Evolutionary conservation across 2,888 invertebrate genomes (phyloP).

Genomic region (Phymatocera aterrima): DNA sequence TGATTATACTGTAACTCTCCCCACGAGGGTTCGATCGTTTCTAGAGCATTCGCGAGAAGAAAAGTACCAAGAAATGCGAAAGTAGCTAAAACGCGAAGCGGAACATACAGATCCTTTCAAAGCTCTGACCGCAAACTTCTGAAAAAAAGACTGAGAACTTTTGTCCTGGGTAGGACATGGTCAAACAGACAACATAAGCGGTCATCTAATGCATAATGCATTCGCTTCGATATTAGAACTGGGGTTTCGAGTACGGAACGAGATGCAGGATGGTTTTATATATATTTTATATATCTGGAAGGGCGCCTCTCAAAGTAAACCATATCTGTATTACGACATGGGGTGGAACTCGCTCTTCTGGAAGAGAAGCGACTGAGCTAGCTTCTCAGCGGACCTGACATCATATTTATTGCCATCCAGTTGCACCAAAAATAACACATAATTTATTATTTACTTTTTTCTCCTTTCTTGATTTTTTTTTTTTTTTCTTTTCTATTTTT

Average conservation of each 20-base stretch:
- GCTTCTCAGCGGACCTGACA: conserved; percentile 58
- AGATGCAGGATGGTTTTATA: conserved; percentile 41
- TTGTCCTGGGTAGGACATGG: conserved; percentile 41
- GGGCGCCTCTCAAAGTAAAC: conserved; percentile 57
- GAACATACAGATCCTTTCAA: not conserved
- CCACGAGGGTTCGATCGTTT: not conserved
- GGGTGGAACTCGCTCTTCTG: conserved; percentile 60
- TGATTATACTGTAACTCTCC: not conserved
- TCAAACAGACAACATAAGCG: conserved; percentile 54
- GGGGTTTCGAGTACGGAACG: conserved; percentile 32
- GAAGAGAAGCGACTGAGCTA: conserved; percentile 63
- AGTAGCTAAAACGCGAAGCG: not conserved
- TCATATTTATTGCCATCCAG: conserved; percentile 57
- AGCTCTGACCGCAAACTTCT: no score
- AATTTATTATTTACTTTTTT: conserved; percentile 48
- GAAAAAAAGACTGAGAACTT: conserved; percentile 36
- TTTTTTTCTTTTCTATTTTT: not conserved
- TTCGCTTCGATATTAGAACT: conserved; percentile 59
- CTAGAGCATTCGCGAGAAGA: not conserved
- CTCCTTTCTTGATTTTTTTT: not conserved
- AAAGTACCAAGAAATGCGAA: not conserved
- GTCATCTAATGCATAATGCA: conserved; percentile 61
- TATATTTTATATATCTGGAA: conserved; percentile 54
- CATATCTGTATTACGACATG: conserved; percentile 50
- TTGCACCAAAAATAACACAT: conserved; percentile 38